Percentiles rank a stretch among this genome's conserved stretches.
Conservation (phyloP, 2,888 invertebrate genomes). For the Anaspis maculata region DNA sequence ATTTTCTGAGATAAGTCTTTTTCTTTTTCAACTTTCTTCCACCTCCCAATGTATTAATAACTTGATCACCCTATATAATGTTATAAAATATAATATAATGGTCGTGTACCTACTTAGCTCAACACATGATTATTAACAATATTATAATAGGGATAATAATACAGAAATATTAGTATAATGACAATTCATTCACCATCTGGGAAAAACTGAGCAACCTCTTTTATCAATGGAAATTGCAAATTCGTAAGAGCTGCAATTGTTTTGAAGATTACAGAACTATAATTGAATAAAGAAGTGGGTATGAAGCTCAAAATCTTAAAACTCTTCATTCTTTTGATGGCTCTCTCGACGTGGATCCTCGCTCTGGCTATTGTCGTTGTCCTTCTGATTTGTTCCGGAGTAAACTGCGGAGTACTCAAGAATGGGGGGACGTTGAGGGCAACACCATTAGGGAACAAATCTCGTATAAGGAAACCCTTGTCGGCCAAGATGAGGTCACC, state of each 20-base stretch:
- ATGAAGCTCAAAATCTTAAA: background rate
- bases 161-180: too few relatives aligned
- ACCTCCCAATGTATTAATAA: too few relatives aligned
- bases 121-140: too few relatives aligned
- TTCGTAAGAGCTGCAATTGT: background rate
- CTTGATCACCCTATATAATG: too few relatives aligned
- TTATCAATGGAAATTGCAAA: background rate
- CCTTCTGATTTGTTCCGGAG: constrained; percentile 2
- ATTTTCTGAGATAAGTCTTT: too few relatives aligned
- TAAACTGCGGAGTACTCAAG: constrained; percentile 17
- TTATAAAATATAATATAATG: too few relatives aligned
- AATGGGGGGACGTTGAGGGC: constrained; percentile 24
- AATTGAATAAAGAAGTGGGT: background rate
- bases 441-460: constrained; percentile 12
- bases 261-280: background rate
- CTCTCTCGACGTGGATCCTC: background rate
- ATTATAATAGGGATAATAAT: too few relatives aligned
- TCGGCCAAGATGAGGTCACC: background rate
- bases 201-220: constrained; percentile 4
- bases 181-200: too few relatives aligned
- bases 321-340: background rate
- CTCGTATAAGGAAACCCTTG: background rate
- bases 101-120: too few relatives aligned
- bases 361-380: background rate
- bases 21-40: too few relatives aligned